phyloP scores from a whole-genome alignment of 2,888 invertebrate species.

The Melitaea athalia region DNA sequence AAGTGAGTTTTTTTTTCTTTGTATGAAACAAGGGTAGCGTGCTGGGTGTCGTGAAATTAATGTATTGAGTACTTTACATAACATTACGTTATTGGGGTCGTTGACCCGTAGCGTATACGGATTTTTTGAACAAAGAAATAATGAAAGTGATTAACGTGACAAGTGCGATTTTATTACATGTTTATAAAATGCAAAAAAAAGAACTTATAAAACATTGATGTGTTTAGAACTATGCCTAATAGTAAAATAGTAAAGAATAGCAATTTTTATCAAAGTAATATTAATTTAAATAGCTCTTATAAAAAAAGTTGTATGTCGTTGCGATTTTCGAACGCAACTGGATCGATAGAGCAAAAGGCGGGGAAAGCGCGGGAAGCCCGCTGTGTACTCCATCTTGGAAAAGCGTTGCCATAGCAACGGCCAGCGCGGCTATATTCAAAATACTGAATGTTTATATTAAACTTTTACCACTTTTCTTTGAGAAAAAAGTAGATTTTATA shows the following conservation, averaged over 20 bases:
- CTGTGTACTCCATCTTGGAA: conserved; percentile 53
- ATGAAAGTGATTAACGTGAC: background rate
- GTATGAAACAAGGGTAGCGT: background rate
- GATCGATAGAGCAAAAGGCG: conserved; percentile 62
- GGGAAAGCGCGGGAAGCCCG: conserved; percentile 61
- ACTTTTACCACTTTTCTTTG: background rate
- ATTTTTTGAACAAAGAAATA: background rate
- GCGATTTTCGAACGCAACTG: conserved; percentile 49
- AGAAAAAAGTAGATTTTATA: too few relatives aligned
- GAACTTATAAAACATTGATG: background rate
- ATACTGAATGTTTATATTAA: background rate
- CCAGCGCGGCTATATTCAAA: background rate
- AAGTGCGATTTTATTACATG: background rate
- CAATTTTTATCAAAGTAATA: too few relatives aligned
- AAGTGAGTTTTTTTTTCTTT: background rate
- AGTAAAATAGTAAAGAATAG: too few relatives aligned
- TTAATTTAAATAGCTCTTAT: too few relatives aligned
- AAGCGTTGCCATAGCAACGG: conserved; percentile 54
- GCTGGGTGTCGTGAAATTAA: conserved; percentile 6
- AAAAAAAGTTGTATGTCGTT: background rate
- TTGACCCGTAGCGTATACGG: conserved; percentile 27
- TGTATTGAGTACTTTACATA: conserved; percentile 14
- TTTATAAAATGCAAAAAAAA: background rate
- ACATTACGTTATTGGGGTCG: conserved; percentile 41
- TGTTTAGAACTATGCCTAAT: too few relatives aligned